A percentile compares a stretch with the other conserved stretches of the same genome.
phyloP scores from a whole-genome alignment of 2,113 vertebrate species.

The Macquaria australasica region DNA sequence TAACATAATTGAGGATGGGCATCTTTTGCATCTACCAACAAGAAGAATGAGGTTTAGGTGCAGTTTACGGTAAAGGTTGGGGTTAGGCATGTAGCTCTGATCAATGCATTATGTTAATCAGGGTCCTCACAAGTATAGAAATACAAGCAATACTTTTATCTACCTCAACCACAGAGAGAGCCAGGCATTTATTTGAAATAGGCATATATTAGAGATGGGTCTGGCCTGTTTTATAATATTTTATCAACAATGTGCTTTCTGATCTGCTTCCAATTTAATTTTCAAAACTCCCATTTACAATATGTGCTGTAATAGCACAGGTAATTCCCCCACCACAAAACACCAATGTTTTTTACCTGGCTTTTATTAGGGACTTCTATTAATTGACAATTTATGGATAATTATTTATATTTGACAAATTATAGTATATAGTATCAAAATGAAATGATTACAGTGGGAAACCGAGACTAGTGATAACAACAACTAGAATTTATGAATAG shows the following conservation, averaged over 20 bases:
- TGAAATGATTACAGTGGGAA: background rate
- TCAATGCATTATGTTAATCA: background rate
- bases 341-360: background rate
- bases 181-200: background rate
- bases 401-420: background rate
- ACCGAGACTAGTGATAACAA: background rate
- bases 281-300: background rate
- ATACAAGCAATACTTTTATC: background rate
- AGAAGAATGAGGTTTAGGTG: background rate
- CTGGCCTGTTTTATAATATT: background rate
- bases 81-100: background rate
- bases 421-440: background rate
- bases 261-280: background rate
- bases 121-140: background rate
- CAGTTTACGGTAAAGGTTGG: background rate
- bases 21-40: background rate
- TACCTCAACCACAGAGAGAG: background rate
- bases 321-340: background rate
- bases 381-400: background rate
- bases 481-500: background rate
- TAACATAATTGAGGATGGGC: constrained; percentile 38
- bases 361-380: background rate
- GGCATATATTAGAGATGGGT: too few relatives aligned
- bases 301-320: background rate
- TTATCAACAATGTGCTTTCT: background rate